These are phyloP conservation scores for Saccostrea cuccullata DNA, from an alignment of 1,140 invertebrate genomes.

Conservation along the genomic window DNA sequence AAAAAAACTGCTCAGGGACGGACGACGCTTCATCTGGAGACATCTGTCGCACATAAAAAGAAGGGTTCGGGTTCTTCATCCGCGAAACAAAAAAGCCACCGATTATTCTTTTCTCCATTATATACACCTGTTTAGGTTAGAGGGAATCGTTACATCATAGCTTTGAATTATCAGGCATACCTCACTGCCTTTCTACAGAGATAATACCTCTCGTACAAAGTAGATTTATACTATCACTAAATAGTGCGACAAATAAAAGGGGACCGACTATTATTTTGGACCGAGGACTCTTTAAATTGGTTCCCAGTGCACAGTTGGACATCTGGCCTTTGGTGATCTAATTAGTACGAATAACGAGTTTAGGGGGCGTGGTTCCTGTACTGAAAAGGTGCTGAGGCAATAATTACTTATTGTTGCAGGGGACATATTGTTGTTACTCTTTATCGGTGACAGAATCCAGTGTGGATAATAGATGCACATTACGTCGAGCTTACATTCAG, in stretches of 20 bases:
- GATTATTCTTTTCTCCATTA: not conserved
- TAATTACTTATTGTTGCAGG: not conserved
- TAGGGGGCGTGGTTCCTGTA: not conserved
- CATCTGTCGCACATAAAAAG: slow-evolving; percentile 13
- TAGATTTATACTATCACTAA: not conserved
- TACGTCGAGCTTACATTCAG: too few relatives aligned
- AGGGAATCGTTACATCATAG: not conserved
- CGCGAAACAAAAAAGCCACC: not conserved
- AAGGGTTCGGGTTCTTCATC: not conserved
- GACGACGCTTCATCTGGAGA: not conserved
- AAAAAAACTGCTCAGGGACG: not conserved
- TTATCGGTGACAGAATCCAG: not conserved
- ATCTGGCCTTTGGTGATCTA: slow-evolving; percentile 5
- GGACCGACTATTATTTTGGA: not conserved
- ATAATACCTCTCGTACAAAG: not conserved
- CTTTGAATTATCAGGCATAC: not conserved
- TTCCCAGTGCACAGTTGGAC: not conserved
- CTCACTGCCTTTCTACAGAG: not conserved
- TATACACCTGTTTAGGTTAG: not conserved
- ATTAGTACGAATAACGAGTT: slow-evolving; percentile 8
- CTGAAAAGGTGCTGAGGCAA: not conserved
- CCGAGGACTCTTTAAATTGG: not conserved
- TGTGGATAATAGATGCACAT: too few relatives aligned
- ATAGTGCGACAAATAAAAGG: slow-evolving; percentile 24
- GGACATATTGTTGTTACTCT: not conserved